A percentile compares a stretch with the other conserved stretches of the same genome.
These are phyloP conservation scores for Hirudinaria manillensis DNA, from an alignment of 2,888 invertebrate species.

Conservation along the genomic window DNA sequence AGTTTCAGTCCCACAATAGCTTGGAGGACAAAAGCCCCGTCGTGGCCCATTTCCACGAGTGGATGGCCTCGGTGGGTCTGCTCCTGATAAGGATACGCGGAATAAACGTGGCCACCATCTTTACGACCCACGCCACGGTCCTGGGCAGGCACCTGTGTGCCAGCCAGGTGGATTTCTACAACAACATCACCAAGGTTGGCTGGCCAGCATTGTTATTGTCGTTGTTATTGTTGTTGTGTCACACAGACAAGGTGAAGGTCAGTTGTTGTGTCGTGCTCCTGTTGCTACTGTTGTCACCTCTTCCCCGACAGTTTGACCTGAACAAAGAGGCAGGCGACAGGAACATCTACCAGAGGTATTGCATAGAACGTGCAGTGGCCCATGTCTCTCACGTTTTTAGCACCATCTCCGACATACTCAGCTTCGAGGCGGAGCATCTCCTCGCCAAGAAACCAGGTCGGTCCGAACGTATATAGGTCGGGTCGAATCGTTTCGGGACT, in stretches of 20 bases:
- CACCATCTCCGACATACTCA: slow-evolving; percentile 95
- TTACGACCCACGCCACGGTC: slow-evolving; percentile 96
- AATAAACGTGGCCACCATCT: slow-evolving; percentile 86
- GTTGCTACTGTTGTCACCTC: neutral
- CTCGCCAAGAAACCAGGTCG: slow-evolving; percentile 67
- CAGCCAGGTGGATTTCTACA: slow-evolving; percentile 95
- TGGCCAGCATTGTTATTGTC: neutral
- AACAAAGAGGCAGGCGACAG: slow-evolving; percentile 97
- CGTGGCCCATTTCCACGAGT: slow-evolving; percentile 94
- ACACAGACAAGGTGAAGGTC: too few relatives aligned
- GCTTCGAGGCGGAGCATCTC: slow-evolving; percentile 86
- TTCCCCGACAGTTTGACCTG: slow-evolving; percentile 69
- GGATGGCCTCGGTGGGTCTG: slow-evolving; percentile 93
- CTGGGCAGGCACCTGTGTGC: slow-evolving; percentile 94
- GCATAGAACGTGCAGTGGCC: slow-evolving; percentile 89
- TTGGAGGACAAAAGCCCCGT: slow-evolving; percentile 56
- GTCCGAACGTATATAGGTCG: neutral
- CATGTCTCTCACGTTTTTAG: slow-evolving; percentile 90
- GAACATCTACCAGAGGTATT: slow-evolving; percentile 96
- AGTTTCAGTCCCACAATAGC: slow-evolving; percentile 45
- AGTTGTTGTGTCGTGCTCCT: too few relatives aligned
- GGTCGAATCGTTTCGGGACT: too few relatives aligned
- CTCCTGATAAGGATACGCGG: slow-evolving; percentile 77
- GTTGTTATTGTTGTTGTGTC: too few relatives aligned
- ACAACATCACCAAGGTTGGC: slow-evolving; percentile 72